Conservation (phyloP, 92 coral and sea anemone species). For the Anthopleura xanthogrammica region DNA sequence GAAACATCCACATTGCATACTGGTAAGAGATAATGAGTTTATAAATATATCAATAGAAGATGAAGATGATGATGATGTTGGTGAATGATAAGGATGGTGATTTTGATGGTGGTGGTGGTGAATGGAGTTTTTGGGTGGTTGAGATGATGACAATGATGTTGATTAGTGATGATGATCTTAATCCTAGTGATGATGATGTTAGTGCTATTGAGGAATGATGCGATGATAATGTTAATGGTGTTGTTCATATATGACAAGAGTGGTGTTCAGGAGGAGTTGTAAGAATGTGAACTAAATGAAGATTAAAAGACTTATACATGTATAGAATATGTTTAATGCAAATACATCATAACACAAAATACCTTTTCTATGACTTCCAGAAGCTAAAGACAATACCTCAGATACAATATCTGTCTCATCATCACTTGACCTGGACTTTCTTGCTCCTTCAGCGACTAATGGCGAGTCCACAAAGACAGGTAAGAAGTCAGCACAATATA, state of each 20-base stretch:
- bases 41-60: too few relatives aligned
- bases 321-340: neutral
- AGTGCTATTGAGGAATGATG: neutral
- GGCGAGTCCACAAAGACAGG: constrained; percentile 53
- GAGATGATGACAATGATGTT: neutral
- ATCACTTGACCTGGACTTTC: constrained; percentile 93
- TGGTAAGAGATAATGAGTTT: neutral
- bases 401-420: constrained; percentile 77
- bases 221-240: neutral
- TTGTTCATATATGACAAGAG: neutral
- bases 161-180: neutral
- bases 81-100: neutral
- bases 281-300: too few relatives aligned
- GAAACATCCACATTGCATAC: constrained; percentile 5
- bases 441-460: constrained; percentile 56
- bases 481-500: neutral
- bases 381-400: constrained; percentile 62
- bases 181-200: neutral
- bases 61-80: neutral
- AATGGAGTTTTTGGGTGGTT: too few relatives aligned
- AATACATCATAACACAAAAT: neutral
- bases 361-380: constrained; percentile 17
- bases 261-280: too few relatives aligned
- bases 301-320: too few relatives aligned
- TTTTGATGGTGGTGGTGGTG: neutral